Evolutionary conservation across 2,797 vertebrate genomes (phyloP), one percentile per base, ranked within the genome.

Genomic region (Sylvia borin): DNA sequence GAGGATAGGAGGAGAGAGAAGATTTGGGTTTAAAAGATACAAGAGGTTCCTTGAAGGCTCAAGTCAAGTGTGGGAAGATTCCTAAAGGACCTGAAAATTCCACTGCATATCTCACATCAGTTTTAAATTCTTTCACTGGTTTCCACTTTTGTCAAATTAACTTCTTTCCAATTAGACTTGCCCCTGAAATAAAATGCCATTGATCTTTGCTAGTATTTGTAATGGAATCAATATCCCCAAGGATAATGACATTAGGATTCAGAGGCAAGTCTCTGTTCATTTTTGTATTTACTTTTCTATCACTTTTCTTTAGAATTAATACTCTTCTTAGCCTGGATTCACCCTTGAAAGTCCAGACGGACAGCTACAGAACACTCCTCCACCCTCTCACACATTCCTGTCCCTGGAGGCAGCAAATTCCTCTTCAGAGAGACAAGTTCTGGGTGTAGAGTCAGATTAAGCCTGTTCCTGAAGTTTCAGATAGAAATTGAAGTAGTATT

Each of bases 161-260:
- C 86, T 96, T 88, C 38, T 88, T 96, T 94, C 74, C 94, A 95
- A 96, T 97, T 97, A 97, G 85, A 18, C 16, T 80, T 94, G 77
- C 51, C 80, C 68, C 82, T 95, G 94, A 96, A 96, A 97, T 96
- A 95, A 96, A 95, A 96, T 81, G 74, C 26, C 93, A 92, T 95
- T 93, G 85, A 92, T 96, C 92, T 96, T 92, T 90, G 71, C 50
- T 96, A 95, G 90, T 96, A 93, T 92, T 94, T 95, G 61, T 90
- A 94, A 97, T 95, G 54, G 74, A 97, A 93, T 88, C 50, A 92
- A 95, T 93, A 93, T 92, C 94, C 60, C 89, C 40, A 83, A 89
- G 76, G 89, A 95, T 81, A 93, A 88, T 92, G 85, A 70, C 60
- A 80, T 60, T 54, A 87, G 48, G 68, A 95, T 93, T 95, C 67